A percentile compares a stretch with the other conserved stretches of the same genome.
Conservation (phyloP, 2,113 vertebrate genomes). For the Halcyon malimbica region DNA sequence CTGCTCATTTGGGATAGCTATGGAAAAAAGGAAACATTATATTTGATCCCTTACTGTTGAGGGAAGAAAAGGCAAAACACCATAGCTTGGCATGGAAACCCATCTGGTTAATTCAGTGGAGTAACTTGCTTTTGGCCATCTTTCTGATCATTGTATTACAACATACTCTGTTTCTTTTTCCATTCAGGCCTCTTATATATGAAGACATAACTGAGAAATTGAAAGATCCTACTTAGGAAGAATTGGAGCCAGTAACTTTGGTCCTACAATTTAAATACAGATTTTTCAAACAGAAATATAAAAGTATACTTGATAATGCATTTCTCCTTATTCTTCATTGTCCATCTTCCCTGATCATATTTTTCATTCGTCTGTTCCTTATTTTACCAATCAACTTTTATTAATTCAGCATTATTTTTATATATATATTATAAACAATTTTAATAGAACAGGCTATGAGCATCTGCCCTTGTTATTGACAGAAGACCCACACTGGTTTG, state of each 20-base stretch:
- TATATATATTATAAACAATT: background rate
- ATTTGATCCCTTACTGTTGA: constrained; percentile 21
- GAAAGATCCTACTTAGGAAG: background rate
- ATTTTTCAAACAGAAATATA: background rate
- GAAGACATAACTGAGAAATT: background rate
- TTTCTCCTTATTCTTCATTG: background rate
- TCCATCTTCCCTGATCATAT: background rate
- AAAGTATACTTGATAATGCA: background rate
- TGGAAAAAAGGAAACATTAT: constrained; percentile 16
- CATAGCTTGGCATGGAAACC: constrained; percentile 6
- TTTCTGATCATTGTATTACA: constrained; percentile 35
- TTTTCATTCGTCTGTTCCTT: background rate
- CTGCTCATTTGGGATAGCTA: constrained; percentile 33
- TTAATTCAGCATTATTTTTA: background rate
- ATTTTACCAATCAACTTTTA: background rate
- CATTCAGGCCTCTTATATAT: background rate
- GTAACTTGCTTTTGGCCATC: constrained; percentile 36
- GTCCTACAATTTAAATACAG: background rate
- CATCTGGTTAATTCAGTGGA: constrained; percentile 48
- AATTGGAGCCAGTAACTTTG: background rate
- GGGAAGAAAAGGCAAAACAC: constrained; percentile 3
- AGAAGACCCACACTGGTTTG: background rate
- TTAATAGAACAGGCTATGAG: background rate
- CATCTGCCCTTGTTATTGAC: background rate
- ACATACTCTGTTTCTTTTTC: constrained; percentile 28